Conservation (phyloP, 2,888 invertebrate species). For the Clanis bilineata region DNA sequence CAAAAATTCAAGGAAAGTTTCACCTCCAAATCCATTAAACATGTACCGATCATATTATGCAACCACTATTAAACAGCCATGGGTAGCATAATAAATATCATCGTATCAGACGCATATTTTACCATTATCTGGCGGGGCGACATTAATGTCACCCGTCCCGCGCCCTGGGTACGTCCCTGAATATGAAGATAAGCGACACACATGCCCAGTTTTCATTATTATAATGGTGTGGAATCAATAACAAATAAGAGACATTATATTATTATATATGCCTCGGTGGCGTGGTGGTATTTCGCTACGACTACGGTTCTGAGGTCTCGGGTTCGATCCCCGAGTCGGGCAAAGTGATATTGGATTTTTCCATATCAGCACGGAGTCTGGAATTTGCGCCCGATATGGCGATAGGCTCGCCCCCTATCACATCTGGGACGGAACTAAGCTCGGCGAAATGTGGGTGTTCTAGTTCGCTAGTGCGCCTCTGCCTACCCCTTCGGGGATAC, state of each 20-base stretch:
- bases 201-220: conserved; percentile 13
- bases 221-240: conserved; percentile 11
- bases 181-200: conserved; percentile 21
- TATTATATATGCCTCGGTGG: not conserved
- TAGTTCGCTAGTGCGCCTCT: no score
- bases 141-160: conserved; percentile 4
- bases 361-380: no score
- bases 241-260: not conserved
- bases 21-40: not conserved
- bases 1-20: not conserved
- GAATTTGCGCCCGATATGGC: no score
- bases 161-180: conserved; percentile 6
- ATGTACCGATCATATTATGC: not conserved
- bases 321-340: no score
- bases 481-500: no score
- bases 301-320: no score
- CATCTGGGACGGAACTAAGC: no score
- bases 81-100: conserved; percentile 5
- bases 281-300: no score
- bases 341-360: no score
- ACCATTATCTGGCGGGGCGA: not conserved
- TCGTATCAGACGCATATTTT: conserved; percentile 6
- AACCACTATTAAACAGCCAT: not conserved
- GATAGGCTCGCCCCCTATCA: no score
- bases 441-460: no score